Conservation (phyloP, 2,797 vertebrate genomes). For the Pseudotriccus pelzelni region DNA sequence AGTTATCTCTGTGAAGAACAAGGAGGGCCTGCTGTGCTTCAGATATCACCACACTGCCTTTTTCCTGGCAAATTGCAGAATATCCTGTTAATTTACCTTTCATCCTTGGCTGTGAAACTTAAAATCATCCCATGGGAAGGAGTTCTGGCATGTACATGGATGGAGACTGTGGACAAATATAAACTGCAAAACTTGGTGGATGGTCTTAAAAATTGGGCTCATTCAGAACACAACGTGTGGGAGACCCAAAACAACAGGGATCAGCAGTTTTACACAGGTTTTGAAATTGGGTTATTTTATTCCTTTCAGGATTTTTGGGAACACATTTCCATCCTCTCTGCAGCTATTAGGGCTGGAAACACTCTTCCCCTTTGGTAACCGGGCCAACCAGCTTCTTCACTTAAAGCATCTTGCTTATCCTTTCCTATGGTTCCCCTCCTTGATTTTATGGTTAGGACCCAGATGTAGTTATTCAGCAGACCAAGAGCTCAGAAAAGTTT, state of each 20-base stretch:
- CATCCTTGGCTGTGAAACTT: conserved; percentile 10
- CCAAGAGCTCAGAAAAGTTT: background rate
- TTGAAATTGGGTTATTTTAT: background rate
- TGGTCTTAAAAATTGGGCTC: background rate
- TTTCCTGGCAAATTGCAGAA: background rate
- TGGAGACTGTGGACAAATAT: background rate
- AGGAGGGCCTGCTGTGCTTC: conserved; percentile 32
- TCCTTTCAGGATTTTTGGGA: background rate
- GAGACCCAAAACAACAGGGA: background rate
- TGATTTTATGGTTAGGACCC: background rate
- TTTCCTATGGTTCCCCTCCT: background rate
- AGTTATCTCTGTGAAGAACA: conserved; percentile 26
- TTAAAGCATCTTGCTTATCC: background rate
- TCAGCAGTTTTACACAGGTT: background rate
- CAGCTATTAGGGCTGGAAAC: background rate
- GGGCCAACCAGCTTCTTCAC: background rate
- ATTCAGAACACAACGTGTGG: background rate
- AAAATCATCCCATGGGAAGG: background rate
- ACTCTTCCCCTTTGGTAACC: background rate
- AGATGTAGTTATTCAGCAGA: background rate
- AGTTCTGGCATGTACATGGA: background rate
- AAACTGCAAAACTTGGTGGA: background rate
- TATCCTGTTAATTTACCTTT: conserved; percentile 33
- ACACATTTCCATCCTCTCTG: background rate
- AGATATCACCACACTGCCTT: conserved; percentile 22